phyloP scores from a whole-genome alignment of 2,113 vertebrate species.

The Nannospalax galili region DNA sequence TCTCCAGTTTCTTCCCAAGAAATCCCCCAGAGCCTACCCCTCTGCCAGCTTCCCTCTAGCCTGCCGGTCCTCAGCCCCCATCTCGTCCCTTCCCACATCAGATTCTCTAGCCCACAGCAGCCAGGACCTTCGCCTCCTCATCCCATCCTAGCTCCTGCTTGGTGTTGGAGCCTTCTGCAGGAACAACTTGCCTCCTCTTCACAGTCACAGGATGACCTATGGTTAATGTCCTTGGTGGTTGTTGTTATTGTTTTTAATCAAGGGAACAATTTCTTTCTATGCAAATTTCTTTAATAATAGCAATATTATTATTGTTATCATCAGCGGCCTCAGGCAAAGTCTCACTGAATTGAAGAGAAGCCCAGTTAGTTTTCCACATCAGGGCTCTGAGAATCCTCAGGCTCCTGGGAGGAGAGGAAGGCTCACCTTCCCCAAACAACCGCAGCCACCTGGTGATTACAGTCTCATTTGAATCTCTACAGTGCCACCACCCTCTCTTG shows the following conservation, averaged over 20 bases:
- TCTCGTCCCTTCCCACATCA: rapidly evolving
- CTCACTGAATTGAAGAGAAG: conserved; percentile 58
- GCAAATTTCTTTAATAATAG: conserved; percentile 69
- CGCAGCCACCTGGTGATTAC: background rate
- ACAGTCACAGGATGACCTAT: conserved; percentile 15
- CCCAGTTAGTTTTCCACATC: conserved; percentile 63
- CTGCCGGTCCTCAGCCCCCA: rapidly evolving
- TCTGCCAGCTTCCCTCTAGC: background rate
- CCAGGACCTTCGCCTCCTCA: background rate
- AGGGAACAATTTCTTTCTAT: conserved; percentile 75
- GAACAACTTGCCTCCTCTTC: background rate
- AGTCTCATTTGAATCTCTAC: background rate
- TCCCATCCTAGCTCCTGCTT: background rate
- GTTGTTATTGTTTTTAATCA: conserved; percentile 56
- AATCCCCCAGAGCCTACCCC: background rate
- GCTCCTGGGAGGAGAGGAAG: background rate
- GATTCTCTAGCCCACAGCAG: background rate
- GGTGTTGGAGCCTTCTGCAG: background rate
- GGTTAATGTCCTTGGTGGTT: background rate
- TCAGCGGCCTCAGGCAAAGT: conserved; percentile 77
- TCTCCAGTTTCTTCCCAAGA: background rate
- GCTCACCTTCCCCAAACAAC: conserved; percentile 35
- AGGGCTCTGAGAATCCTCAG: conserved; percentile 48
- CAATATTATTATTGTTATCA: conserved; percentile 72
- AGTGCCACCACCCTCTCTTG: background rate